These are phyloP conservation scores for Luscinia megarhynchos DNA, from an alignment of 2,797 vertebrate genomes.

Conservation along the genomic window DNA sequence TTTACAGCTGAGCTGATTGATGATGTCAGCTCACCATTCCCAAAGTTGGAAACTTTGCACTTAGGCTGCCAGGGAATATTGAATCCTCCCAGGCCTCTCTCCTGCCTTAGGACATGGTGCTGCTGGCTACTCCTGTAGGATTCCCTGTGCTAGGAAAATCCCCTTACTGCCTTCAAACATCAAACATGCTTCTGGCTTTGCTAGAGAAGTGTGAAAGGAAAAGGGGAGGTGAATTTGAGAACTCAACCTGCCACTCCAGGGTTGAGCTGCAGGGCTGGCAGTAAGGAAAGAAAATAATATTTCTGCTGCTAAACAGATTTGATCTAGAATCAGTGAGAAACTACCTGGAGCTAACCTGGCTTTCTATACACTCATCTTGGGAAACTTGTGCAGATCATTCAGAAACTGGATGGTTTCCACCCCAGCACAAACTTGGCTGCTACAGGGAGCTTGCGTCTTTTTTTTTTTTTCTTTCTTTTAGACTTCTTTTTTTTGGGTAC, in stretches of 20 bases:
- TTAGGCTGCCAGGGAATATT: not conserved
- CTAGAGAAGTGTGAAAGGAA: not conserved
- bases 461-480: too few species aligned
- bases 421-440: not conserved
- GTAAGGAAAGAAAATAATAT: not conserved
- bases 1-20: not conserved
- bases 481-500: not conserved
- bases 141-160: not conserved
- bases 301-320: conserved; percentile 26
- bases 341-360: accelerated
- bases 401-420: not conserved
- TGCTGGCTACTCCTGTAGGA: not conserved
- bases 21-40: not conserved
- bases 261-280: not conserved
- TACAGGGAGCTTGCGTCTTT: not conserved
- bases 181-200: not conserved
- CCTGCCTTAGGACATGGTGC: not conserved
- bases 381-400: not conserved
- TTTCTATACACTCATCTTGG: not conserved
- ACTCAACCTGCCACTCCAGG: not conserved
- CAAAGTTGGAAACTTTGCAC: not conserved
- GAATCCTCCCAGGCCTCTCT: not conserved
- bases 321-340: not conserved
- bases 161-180: not conserved
- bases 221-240: not conserved